A percentile compares a stretch with the other conserved stretches of the same genome.
Evolutionary conservation across 2,113 vertebrate species (phyloP).

Genomic region (Callospermophilus lateralis): DNA sequence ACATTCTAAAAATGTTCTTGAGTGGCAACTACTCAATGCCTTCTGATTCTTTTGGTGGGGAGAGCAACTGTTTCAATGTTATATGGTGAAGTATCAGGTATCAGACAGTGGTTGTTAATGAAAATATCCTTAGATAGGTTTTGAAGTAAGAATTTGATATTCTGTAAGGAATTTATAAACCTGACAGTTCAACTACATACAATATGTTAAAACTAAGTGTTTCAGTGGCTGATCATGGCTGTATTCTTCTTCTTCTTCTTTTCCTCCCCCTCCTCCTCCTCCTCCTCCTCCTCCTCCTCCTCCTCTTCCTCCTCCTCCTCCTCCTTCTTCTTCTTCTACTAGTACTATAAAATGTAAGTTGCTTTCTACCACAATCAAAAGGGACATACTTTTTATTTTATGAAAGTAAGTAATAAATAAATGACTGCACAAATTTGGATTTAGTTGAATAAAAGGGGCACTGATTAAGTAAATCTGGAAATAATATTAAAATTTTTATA

Average conservation of each 20-base stretch:
- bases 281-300: too few species aligned
- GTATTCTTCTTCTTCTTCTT: accelerated
- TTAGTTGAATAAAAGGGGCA: background rate
- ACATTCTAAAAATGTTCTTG: background rate
- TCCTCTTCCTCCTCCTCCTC: too few species aligned
- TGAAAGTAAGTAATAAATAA: background rate
- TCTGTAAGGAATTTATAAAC: background rate
- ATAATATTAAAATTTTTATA: background rate
- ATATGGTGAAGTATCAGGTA: background rate
- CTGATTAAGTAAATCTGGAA: background rate
- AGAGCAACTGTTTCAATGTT: background rate
- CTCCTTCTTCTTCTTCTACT: too few species aligned
- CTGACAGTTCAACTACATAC: background rate
- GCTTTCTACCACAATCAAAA: background rate
- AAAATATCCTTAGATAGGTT: background rate
- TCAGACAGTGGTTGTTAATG: background rate
- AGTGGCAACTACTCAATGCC: background rate
- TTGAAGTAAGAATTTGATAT: background rate
- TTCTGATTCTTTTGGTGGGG: background rate
- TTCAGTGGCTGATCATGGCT: background rate
- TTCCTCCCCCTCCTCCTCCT: too few species aligned
- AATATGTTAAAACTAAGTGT: background rate
- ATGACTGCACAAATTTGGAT: background rate
- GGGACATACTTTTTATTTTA: background rate
- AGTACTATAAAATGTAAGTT: background rate